phyloP scores from a whole-genome alignment of 2,888 invertebrate species.

The Agonopterix heracliana region DNA sequence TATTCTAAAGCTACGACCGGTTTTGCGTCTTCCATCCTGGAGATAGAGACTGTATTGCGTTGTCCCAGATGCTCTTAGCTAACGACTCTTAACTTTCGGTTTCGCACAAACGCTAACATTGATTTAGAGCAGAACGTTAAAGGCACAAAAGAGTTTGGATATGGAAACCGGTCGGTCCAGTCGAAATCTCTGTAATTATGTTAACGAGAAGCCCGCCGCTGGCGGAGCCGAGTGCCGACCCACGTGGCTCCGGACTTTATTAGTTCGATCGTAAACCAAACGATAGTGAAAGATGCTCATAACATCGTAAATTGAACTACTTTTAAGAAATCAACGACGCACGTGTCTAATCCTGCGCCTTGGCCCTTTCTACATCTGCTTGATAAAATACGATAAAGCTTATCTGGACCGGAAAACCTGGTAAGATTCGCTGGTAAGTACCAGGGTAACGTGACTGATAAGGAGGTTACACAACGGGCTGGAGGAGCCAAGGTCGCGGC shows the following conservation, averaged over 20 bases:
- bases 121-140: conserved; percentile 51
- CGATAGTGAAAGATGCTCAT: conserved; percentile 51
- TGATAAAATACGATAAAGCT: conserved; percentile 38
- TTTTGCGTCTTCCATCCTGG: conserved; percentile 18
- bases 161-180: conserved; percentile 51
- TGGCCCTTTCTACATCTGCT: conserved; percentile 34
- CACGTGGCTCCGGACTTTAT: conserved; percentile 41
- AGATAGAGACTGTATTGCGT: conserved; percentile 36
- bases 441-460: conserved; percentile 67
- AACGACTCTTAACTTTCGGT: conserved; percentile 72
- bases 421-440: conserved; percentile 55
- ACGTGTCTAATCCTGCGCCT: conserved; percentile 23
- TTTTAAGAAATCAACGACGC: conserved; percentile 26
- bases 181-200: conserved; percentile 61
- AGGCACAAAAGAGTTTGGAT: conserved; percentile 37
- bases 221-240: conserved; percentile 19
- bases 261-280: conserved; percentile 38
- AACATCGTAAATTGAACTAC: conserved; percentile 16
- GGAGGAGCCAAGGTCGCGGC: conserved; percentile 68
- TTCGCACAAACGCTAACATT: conserved; percentile 58
- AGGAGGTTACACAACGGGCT: conserved; percentile 63
- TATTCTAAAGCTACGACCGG: conserved; percentile 13
- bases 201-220: conserved; percentile 42
- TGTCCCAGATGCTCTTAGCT: conserved; percentile 34
- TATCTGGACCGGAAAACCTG: conserved; percentile 67